phyloP scores from a whole-genome alignment of 2,888 invertebrate species.

The Drosophila neonasuta region DNA sequence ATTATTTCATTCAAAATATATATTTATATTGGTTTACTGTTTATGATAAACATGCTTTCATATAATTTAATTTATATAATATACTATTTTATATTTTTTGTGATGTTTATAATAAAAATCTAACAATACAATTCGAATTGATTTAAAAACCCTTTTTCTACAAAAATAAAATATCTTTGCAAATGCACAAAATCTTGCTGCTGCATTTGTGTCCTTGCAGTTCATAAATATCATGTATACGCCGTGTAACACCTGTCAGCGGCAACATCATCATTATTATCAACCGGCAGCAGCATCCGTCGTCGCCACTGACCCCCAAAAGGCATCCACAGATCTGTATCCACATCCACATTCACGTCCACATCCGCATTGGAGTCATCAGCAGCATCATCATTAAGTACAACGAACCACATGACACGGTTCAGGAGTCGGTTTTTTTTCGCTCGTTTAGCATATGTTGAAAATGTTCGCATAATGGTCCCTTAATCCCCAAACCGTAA shows the following conservation, averaged over 20 bases:
- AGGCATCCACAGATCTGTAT: slow-evolving; percentile 7
- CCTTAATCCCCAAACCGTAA: slow-evolving; percentile 44
- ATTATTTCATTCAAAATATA: too few relatives aligned
- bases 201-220: slow-evolving; percentile 17
- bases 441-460: slow-evolving; percentile 61
- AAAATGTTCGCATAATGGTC: slow-evolving; percentile 56
- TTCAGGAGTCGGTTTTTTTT: slow-evolving; percentile 20
- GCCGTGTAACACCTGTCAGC: slow-evolving; percentile 54
- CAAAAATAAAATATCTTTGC: not conserved
- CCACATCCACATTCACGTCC: slow-evolving; percentile 5
- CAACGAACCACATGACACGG: slow-evolving; percentile 45
- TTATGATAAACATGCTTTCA: too few relatives aligned
- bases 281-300: slow-evolving; percentile 20
- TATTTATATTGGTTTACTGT: too few relatives aligned
- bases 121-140: too few relatives aligned
- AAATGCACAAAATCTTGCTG: not conserved
- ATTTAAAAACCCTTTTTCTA: not conserved
- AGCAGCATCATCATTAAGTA: slow-evolving; percentile 54
- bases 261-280: slow-evolving; percentile 30
- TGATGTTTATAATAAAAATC: too few relatives aligned
- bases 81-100: too few relatives aligned
- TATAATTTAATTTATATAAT: too few relatives aligned
- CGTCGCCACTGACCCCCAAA: slow-evolving; percentile 1
- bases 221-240: slow-evolving; percentile 51
- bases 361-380: slow-evolving; percentile 14